Conservation (phyloP, 2,888 invertebrate genomes). For the Eupithecia inturbata region DNA sequence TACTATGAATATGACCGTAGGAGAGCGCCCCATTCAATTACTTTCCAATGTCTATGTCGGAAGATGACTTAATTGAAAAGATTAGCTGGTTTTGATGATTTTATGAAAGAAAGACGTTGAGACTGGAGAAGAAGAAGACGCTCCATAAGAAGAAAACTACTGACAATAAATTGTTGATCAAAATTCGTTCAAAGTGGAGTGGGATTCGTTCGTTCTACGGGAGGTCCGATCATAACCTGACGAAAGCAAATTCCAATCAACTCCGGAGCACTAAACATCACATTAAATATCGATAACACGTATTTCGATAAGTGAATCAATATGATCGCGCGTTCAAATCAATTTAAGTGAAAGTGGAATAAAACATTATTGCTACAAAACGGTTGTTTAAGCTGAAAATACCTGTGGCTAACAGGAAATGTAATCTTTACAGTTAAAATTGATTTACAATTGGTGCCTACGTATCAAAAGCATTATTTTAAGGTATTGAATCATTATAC, state of each 20-base stretch:
- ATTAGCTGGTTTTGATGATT: background rate
- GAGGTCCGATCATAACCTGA: conserved; percentile 17
- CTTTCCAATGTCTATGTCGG: background rate
- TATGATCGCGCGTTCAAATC: conserved; percentile 34
- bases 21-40: background rate
- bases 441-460: background rate
- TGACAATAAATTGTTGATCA: background rate
- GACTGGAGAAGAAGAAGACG: background rate
- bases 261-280: conserved; percentile 21
- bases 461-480: background rate
- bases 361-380: conserved; percentile 25
- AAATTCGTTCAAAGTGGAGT: conserved; percentile 7
- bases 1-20: background rate
- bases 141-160: background rate
- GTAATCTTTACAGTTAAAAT: conserved; percentile 1
- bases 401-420: conserved; percentile 19
- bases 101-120: background rate
- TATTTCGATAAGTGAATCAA: conserved; percentile 38
- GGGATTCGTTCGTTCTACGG: conserved; percentile 7
- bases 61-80: background rate
- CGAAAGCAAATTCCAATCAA: conserved; percentile 16
- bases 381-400: conserved; percentile 14
- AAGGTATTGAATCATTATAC: background rate
- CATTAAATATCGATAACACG: conserved; percentile 37
- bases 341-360: conserved; percentile 40